Conservation (phyloP, 2,113 vertebrate genomes). For the Lathamus discolor region DNA sequence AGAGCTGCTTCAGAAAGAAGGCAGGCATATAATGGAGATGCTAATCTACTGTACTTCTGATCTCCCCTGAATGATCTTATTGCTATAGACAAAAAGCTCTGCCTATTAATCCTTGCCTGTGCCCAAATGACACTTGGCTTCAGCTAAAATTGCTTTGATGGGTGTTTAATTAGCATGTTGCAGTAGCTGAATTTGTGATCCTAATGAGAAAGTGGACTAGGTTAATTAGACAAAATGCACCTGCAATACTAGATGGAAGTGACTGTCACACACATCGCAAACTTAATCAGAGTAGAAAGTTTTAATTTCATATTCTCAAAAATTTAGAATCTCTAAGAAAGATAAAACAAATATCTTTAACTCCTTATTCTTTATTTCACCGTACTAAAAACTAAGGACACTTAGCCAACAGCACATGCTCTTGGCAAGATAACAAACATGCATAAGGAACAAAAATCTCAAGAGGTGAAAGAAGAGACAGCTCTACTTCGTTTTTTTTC, state of each 20-base stretch:
- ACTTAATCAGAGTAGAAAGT: not conserved
- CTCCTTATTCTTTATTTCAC: not conserved
- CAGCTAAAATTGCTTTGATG: not conserved
- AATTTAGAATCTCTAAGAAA: not conserved
- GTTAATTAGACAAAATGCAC: not conserved
- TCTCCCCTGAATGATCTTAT: slow-evolving; percentile 19
- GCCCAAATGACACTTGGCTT: not conserved
- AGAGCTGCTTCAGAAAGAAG: not conserved
- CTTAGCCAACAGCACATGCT: not conserved
- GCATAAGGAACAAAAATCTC: not conserved
- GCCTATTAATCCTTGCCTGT: not conserved
- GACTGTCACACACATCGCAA: not conserved
- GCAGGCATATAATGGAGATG: not conserved
- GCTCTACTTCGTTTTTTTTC: not conserved
- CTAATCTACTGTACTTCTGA: slow-evolving; percentile 50
- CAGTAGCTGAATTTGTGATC: not conserved
- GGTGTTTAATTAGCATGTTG: slow-evolving; percentile 9
- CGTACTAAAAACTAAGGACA: not conserved
- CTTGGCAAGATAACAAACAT: not conserved
- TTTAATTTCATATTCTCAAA: not conserved
- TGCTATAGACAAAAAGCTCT: slow-evolving; percentile 1
- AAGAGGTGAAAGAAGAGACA: not conserved
- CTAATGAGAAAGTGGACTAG: not conserved
- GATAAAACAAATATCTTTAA: not conserved
- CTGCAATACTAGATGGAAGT: not conserved